Base-by-base conservation (phyloP, 2,797 vertebrate genomes). In the Harpagifer antarcticus region DNA sequence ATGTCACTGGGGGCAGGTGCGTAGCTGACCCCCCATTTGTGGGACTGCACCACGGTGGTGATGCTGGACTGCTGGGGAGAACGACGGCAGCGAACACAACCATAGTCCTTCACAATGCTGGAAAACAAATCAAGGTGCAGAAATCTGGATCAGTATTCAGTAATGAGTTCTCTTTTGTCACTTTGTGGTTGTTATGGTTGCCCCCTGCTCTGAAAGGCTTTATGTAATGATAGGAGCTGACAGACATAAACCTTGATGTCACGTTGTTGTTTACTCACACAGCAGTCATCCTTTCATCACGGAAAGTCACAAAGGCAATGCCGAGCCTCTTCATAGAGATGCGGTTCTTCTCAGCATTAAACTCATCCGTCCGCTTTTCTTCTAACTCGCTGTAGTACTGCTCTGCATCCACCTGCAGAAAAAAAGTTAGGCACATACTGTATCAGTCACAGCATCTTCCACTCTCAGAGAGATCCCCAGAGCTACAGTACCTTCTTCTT, bases 331-430 rank as follows among this genome's bases (percentile, higher is more conserved):
- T 99, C 83, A 97, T 92, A 0, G 83, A 85, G 77, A 99, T 96
- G 3, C 96, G 96, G 84, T 96, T 96, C 89, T 97, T 97, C 91
- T 99, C 98, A 0, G 97, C 98, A 0, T 98, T 98, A 83, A 99
- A 99, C 85, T 98, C 98, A 1, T 99, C 98, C 0, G 98, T 99
- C 54, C 98, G 93, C 83, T 97, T 98, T 89, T 99, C 98, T 77
- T 99, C 98, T 74, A 99, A 78, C 88, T 99, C 98, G 14, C 97
- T 97, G 0, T 99, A 99, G 81, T 99, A 98, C 83, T 99, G 98
- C 82, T 99, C 98, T 0, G 98, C 98, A 19, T 99, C 98, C 82
- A 99, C 97, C 98, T 99, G 92, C 69, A 74, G 57, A 40, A 58
- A 53, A 54, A 83, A 78, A 70, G 59, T 75, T 52, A 63, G 8